phyloP scores from a whole-genome alignment of 2,888 invertebrate genomes.

The Drosophila parthenogenetica region DNA sequence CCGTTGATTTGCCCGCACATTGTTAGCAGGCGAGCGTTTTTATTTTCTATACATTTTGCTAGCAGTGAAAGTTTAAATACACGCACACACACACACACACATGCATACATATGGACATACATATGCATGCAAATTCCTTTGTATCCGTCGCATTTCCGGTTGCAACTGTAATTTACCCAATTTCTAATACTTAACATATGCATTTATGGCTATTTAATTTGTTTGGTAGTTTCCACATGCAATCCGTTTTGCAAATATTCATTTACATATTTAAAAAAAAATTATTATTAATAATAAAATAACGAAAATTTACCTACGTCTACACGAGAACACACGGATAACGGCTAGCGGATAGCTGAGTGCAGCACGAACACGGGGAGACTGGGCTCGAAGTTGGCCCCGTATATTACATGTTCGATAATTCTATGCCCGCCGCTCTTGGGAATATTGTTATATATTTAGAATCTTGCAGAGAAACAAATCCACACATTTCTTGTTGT shows the following conservation, averaged over 20 bases:
- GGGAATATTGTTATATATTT: constrained; percentile 58
- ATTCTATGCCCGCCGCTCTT: constrained; percentile 41
- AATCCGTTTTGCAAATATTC: neutral
- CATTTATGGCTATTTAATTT: neutral
- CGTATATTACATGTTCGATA: constrained; percentile 69
- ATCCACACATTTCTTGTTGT: constrained; percentile 22
- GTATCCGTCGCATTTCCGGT: constrained; percentile 33
- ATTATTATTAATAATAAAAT: constrained; percentile 25
- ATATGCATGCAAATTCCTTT: constrained; percentile 8
- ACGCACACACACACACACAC: constrained; percentile 4
- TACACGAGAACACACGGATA: constrained; percentile 51
- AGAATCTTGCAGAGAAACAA: constrained; percentile 40
- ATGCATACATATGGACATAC: constrained; percentile 2
- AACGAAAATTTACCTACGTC: constrained; percentile 63
- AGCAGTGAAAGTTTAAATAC: constrained; percentile 49
- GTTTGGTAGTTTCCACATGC: neutral
- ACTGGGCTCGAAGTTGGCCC: constrained; percentile 67
- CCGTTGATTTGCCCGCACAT: constrained; percentile 5
- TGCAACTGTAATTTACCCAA: constrained; percentile 14
- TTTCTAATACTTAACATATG: neutral
- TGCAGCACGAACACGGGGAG: constrained; percentile 78
- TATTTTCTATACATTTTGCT: constrained; percentile 47
- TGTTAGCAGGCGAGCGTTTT: neutral
- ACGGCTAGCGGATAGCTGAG: constrained; percentile 55
- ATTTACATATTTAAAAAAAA: neutral